Percentiles rank a stretch among this genome's conserved stretches.
Conservation (phyloP, 2,888 invertebrate species). For the Amphipyra tragopoginis region DNA sequence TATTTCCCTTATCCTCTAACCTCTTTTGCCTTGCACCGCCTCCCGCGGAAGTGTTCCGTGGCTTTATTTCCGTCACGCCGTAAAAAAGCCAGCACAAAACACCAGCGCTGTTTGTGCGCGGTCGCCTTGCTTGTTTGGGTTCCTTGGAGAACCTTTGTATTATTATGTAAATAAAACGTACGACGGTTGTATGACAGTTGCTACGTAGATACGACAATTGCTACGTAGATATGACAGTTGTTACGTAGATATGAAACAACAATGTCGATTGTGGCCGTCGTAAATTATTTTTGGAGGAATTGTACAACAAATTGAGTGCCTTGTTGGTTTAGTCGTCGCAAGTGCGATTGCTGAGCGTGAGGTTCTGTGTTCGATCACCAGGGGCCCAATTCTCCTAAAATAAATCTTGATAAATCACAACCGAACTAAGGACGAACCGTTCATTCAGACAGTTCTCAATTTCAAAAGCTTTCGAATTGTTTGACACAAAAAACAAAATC, state of each 20-base stretch:
- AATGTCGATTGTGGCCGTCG: no score
- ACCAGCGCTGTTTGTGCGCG: conserved; percentile 67
- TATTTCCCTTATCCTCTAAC: not conserved
- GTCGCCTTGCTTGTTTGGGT: conserved; percentile 53
- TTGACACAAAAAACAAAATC: no score
- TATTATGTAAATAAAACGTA: conserved; percentile 26
- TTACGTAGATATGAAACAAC: conserved; percentile 6
- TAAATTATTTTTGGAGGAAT: no score
- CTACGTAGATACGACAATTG: conserved; percentile 16
- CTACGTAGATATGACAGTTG: conserved; percentile 12
- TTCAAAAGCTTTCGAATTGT: no score
- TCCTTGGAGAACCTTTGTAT: conserved; percentile 8
- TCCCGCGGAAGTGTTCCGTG: conserved; percentile 69
- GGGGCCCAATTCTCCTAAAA: no score
- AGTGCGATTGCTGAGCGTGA: no score
- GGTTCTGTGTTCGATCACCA: no score
- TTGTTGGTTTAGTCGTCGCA: no score
- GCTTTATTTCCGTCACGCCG: conserved; percentile 79
- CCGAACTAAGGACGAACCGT: no score
- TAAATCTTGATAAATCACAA: no score
- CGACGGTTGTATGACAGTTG: conserved; percentile 11
- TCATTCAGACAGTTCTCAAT: no score
- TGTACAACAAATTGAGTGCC: no score
- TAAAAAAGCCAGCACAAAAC: conserved; percentile 74
- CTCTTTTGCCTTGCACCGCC: conserved; percentile 48